Evolutionary conservation across 92 coral and sea anemone genomes (phyloP).

Genomic region (Galaxea fascicularis): DNA sequence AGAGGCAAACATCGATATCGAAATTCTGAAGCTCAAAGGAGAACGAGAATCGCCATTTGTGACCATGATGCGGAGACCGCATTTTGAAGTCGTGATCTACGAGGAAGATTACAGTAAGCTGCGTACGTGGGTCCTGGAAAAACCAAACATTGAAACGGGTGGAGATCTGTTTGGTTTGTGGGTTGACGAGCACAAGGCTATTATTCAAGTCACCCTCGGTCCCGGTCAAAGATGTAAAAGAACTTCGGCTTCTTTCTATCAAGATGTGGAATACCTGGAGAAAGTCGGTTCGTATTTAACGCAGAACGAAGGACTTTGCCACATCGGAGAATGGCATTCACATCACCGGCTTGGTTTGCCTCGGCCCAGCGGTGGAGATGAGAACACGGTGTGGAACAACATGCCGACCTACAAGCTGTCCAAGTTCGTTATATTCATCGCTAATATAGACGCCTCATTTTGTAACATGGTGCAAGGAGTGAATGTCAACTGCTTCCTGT

Average conservation of each 20-base stretch:
- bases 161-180: conserved; percentile 95
- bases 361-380: conserved; percentile 88
- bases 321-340: conserved; percentile 99
- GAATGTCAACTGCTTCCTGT: conserved; percentile 73
- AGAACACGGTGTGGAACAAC: conserved; percentile 88
- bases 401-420: conserved; percentile 77
- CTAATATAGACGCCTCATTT: conserved; percentile 51
- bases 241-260: conserved; percentile 75
- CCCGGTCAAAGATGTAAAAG: conserved; percentile 80
- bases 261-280: conserved; percentile 80
- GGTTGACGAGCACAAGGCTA: conserved; percentile 83
- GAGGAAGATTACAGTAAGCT: conserved; percentile 71
- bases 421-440: conserved; percentile 86
- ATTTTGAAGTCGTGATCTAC: conserved; percentile 67
- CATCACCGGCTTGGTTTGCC: conserved; percentile 81
- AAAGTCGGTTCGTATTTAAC: conserved; percentile 73
- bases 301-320: conserved; percentile 76
- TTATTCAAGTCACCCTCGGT: conserved; percentile 85
- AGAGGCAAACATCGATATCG: background rate
- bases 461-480: background rate
- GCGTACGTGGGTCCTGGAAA: conserved; percentile 65
- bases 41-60: background rate
- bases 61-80: background rate
- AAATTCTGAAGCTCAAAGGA: background rate
- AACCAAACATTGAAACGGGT: conserved; percentile 82